phyloP scores from a whole-genome alignment of 2,888 invertebrate genomes.

The Agrochola lota region DNA sequence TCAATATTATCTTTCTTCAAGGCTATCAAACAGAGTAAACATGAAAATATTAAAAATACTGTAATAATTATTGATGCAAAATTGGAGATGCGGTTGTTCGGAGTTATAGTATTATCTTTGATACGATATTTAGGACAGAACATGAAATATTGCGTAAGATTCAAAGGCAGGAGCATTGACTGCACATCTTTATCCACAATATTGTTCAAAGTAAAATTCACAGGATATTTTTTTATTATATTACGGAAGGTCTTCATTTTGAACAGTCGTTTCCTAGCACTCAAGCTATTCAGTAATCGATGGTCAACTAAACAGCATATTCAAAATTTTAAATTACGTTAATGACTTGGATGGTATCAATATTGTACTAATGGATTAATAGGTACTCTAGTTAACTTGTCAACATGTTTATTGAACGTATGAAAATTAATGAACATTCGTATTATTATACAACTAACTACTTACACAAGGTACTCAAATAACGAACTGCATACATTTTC shows the following conservation, averaged over 20 bases:
- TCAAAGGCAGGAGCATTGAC: conserved; percentile 11
- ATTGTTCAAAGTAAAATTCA: not conserved
- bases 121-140: conserved; percentile 25
- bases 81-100: conserved; percentile 6
- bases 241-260: not conserved
- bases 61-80: not conserved
- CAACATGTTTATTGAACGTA: not conserved
- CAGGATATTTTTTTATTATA: not conserved
- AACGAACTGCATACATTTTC: too few species aligned
- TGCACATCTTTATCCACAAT: conserved; percentile 27
- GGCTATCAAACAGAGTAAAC: not conserved
- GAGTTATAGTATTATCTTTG: not conserved
- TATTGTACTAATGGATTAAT: not conserved
- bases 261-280: not conserved
- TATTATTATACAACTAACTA: too few species aligned
- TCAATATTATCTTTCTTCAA: not conserved
- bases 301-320: not conserved
- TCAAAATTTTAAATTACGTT: not conserved
- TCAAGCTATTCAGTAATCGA: not conserved
- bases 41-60: not conserved
- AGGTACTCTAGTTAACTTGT: not conserved
- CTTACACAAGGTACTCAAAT: too few species aligned
- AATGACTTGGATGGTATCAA: too few species aligned
- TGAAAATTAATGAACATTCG: not conserved
- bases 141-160: conserved; percentile 17